Evolutionary conservation across 2,888 invertebrate species (phyloP).

Genomic region (Cheilosia variabilis): DNA sequence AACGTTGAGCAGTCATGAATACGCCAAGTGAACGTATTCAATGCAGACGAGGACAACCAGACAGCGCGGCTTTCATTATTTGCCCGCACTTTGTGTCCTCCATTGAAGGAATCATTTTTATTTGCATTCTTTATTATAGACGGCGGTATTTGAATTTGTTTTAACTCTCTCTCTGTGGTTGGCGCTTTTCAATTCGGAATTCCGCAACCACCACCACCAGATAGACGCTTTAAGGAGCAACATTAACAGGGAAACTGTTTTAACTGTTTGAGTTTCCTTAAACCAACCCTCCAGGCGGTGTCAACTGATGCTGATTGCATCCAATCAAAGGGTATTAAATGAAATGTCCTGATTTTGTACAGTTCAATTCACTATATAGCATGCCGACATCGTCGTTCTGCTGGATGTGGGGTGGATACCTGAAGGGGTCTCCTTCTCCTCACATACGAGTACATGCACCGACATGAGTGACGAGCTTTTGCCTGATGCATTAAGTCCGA

Average conservation of each 20-base stretch:
- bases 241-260: slow-evolving; percentile 9
- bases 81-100: slow-evolving; percentile 21
- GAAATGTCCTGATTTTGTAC: slow-evolving; percentile 38
- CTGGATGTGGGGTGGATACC: not conserved
- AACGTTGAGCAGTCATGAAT: slow-evolving; percentile 1
- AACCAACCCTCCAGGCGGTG: slow-evolving; percentile 2
- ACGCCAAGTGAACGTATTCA: slow-evolving; percentile 18
- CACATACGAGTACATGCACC: not conserved
- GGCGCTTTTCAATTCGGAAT: slow-evolving; percentile 22
- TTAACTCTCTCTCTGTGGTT: not conserved
- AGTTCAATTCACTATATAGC: slow-evolving; percentile 11
- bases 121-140: slow-evolving; percentile 47
- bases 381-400: not conserved
- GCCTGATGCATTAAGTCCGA: slow-evolving; percentile 11
- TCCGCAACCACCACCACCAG: not conserved
- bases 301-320: slow-evolving; percentile 35
- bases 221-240: slow-evolving; percentile 18
- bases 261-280: slow-evolving; percentile 19
- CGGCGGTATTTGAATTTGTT: slow-evolving; percentile 9
- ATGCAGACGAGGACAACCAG: not conserved
- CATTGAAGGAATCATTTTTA: slow-evolving; percentile 24
- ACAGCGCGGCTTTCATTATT: slow-evolving; percentile 36
- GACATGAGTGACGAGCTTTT: not conserved
- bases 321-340: slow-evolving; percentile 35
- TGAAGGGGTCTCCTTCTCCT: not conserved